Base-by-base conservation (phyloP, 2,797 vertebrate genomes). In the Calcarius lapponicus region DNA sequence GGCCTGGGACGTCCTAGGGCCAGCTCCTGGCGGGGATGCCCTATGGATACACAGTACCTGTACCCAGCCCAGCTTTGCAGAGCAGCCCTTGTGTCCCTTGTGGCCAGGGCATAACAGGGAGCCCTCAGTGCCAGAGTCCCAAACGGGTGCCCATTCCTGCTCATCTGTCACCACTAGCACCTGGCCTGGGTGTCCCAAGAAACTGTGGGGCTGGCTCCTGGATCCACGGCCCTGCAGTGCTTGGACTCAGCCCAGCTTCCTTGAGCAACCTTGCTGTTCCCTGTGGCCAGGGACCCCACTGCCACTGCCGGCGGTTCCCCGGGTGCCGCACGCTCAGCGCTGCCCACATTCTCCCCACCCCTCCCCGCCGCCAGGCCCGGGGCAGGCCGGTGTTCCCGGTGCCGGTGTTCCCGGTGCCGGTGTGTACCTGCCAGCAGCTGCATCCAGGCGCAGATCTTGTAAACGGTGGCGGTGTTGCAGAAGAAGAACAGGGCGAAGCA, bases 391-490 rank as follows among this genome's bases (percentile, higher is more conserved):
- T 47, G 45, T 2, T 83, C 71, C 32, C 67, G 5, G 32, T 17
- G 66, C 75, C 64, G 19, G 24, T 17, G 42, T 1, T 61, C 28
- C 54, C 74, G 65, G 56, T 22, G 53, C 26, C 65, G 43, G 57
- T 9, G 51, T 7, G 96, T 98, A 99, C 99, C 99, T 98, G 99
- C 99, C 98, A 99, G 98, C 94, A 99, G 98, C 98, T 99, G 99
- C 99, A 99, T 99, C 99, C 99, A 99, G 96, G 99, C 99, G 97
- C 99, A 99, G 97, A 99, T 99, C 98, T 99, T 99, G 98, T 99
- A 99, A 97, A 99, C 99, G 67, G 99, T 99, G 97, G 99, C 99
- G 69, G 99, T 99, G 98, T 99, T 99, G 98, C 99, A 99, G 98
- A 99, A 99, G 98, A 99, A 99, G 98, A 99, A 99, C 73, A 99